phyloP scores from a whole-genome alignment of 2,113 vertebrate genomes.

The Tylochromis polylepis region DNA sequence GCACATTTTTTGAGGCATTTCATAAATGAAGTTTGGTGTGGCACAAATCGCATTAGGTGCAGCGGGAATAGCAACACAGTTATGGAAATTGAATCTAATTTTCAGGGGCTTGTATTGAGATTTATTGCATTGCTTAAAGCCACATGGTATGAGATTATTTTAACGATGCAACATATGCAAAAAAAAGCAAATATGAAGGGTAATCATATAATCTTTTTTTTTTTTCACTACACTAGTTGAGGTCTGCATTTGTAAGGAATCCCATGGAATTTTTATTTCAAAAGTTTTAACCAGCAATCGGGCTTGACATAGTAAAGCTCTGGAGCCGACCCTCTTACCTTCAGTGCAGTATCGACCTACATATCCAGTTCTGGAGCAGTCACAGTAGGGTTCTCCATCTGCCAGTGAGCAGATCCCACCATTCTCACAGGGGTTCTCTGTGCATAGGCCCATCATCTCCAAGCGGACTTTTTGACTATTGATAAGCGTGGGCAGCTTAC shows the following conservation, averaged over 20 bases:
- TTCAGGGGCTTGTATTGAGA: neutral
- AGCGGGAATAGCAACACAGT: neutral
- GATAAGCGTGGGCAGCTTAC: slow-evolving; percentile 83
- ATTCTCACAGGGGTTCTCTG: slow-evolving; percentile 92
- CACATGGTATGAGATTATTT: neutral
- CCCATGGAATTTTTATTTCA: slow-evolving; percentile 16
- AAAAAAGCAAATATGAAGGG: neutral
- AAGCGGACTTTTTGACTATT: slow-evolving; percentile 84
- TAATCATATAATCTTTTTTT: neutral
- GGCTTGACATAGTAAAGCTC: slow-evolving; percentile 33
- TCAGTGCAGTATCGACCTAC: slow-evolving; percentile 90
- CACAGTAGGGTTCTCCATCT: slow-evolving; percentile 88
- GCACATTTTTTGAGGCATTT: neutral
- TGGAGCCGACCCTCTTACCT: slow-evolving; percentile 79
- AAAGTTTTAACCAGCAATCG: slow-evolving; percentile 39
- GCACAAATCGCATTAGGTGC: neutral
- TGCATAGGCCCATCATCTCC: slow-evolving; percentile 88
- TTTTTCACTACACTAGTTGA: neutral
- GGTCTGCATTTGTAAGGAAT: slow-evolving; percentile 3
- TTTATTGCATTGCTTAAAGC: neutral
- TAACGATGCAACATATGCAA: neutral
- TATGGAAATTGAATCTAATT: neutral
- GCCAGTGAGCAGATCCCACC: slow-evolving; percentile 90
- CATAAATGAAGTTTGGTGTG: slow-evolving; percentile 8
- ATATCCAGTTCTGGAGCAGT: slow-evolving; percentile 93